A percentile compares a stretch with the other conserved stretches of the same genome.
Conservation (phyloP, 2,113 vertebrate genomes). For the Aspidoscelis tigris region DNA sequence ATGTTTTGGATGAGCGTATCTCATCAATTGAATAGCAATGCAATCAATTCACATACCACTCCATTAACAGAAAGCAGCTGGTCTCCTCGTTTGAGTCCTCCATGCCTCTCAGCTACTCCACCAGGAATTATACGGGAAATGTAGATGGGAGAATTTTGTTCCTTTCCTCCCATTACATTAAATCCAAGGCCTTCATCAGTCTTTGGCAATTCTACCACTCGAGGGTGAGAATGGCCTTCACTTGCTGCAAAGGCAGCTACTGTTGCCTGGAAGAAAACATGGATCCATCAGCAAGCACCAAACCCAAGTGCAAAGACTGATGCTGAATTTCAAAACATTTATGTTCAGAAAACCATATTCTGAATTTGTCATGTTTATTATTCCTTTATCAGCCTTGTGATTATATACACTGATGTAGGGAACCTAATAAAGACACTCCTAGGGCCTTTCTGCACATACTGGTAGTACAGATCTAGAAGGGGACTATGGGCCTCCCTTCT, state of each 20-base stretch:
- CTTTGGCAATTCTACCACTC: conserved; percentile 97
- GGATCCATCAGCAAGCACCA: conserved; percentile 53
- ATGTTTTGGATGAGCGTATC: conserved; percentile 43
- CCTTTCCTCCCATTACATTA: conserved; percentile 99
- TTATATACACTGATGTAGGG: conserved; percentile 43
- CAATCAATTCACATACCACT: conserved; percentile 85
- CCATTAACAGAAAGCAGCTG: conserved; percentile 98
- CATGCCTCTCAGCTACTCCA: conserved; percentile 95
- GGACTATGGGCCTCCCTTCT: too few species aligned
- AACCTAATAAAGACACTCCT: conserved; percentile 27
- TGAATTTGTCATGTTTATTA: conserved; percentile 29
- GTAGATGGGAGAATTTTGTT: conserved; percentile 99
- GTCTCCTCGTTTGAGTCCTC: conserved; percentile 97
- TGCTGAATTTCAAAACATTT: conserved; percentile 45
- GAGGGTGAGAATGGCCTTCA: conserved; percentile 96
- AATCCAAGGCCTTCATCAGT: conserved; percentile 99
- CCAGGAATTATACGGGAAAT: conserved; percentile 99
- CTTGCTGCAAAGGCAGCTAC: conserved; percentile 98
- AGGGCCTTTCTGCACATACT: neutral
- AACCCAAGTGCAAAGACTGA: neutral
- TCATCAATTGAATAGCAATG: conserved; percentile 42
- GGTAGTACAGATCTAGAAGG: too few species aligned
- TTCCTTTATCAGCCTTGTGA: conserved; percentile 27
- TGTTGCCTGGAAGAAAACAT: conserved; percentile 86
- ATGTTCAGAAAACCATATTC: conserved; percentile 31